Base-by-base conservation (phyloP, 1,140 invertebrate genomes). In the Heliconius melpomene region DNA sequence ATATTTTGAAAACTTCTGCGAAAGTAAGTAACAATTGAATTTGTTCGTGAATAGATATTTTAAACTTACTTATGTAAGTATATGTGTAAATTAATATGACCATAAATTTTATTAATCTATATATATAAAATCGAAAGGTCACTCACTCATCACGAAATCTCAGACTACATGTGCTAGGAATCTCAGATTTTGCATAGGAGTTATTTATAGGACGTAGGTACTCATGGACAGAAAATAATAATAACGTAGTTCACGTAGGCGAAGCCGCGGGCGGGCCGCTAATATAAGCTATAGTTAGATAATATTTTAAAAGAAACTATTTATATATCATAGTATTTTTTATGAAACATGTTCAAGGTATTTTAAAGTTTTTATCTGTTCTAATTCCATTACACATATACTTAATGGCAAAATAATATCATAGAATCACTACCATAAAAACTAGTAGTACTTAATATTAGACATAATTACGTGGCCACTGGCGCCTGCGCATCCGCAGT, bases 1-100 rank as follows among this genome's bases (percentile, higher is more conserved):
- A 80, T 99, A 98, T 93, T 98, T 96, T 89, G 98, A 99, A 93
- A 98, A 98, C 91, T 96, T 96, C 88, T 99, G 98, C 89, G 97
- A 98, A 88, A 98, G 94, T 95, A 84, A 95, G 94, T 94, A 86
- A 60, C 36, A 83, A 90, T 74, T 26, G 0, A 57, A n/a, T 57
- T 9, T 5, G n/a, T n/a, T 60, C 54, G 7, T 8, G 2, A 23
- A 60, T 60, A 23, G 1, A 52, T 52, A 7, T 2, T 52, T 7
- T 52, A 52, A 18, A 18, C 40, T 40, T 13, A 40, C 3, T 13
- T 46, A 46, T 32, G 29, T 32, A 32, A 29, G 29, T 5, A 40
- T 46, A 46, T 1, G 11, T 13, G 13, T 5, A 13, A 40, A 40
- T 40, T 40, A 40, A 11, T 3, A 11, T 40, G 11, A 13, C 9